Conservation (phyloP, 2,113 vertebrate genomes). For the Hydropotes inermis region DNA sequence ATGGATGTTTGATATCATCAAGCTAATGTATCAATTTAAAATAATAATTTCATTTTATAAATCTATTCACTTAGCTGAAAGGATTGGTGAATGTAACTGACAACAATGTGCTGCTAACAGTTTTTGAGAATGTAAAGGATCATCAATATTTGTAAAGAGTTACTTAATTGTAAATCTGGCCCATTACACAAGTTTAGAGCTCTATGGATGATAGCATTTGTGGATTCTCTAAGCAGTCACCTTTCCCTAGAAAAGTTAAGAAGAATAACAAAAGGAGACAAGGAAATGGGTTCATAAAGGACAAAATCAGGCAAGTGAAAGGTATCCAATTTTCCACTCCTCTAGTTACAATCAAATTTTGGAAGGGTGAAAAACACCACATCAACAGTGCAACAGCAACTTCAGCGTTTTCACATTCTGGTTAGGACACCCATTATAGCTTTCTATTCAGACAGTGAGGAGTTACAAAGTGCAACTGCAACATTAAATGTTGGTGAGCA, state of each 20-base stretch:
- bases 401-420: constrained; percentile 32
- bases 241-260: constrained; percentile 37
- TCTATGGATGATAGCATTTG: constrained; percentile 16
- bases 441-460: neutral
- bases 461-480: constrained; percentile 35
- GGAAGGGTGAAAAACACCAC: neutral
- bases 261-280: constrained; percentile 44
- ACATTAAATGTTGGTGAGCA: constrained; percentile 43
- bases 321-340: constrained; percentile 71
- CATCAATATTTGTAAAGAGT: constrained; percentile 45
- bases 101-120: constrained; percentile 15
- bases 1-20: neutral
- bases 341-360: constrained; percentile 49
- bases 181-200: constrained; percentile 54
- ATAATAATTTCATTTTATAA: constrained; percentile 31
- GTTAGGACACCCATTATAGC: neutral
- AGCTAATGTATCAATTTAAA: neutral
- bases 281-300: constrained; percentile 35
- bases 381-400: constrained; percentile 35
- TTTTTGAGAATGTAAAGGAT: constrained; percentile 48
- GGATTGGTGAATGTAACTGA: neutral
- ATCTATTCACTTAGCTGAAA: neutral
- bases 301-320: constrained; percentile 60
- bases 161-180: constrained; percentile 57
- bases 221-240: constrained; percentile 46